phyloP scores from a whole-genome alignment of 92 coral and sea anemone genomes.

The Muricea muricata region DNA sequence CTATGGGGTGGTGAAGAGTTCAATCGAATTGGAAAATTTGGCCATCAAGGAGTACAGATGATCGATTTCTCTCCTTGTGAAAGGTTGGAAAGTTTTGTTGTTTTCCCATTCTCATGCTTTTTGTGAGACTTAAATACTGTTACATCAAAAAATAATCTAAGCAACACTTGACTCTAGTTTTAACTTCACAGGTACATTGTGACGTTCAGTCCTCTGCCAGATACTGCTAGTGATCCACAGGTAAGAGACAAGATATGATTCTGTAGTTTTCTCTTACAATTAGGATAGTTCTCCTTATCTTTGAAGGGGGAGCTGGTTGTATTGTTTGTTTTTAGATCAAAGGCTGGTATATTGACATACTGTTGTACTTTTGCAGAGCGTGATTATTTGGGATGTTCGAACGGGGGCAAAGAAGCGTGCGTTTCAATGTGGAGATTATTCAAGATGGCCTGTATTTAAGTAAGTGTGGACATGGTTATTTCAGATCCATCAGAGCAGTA shows the following conservation, averaged over 20 bases:
- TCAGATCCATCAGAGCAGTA: too few species aligned
- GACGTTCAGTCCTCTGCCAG: constrained; percentile 93
- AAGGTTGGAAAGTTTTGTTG: constrained; percentile 58
- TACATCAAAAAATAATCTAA: background rate
- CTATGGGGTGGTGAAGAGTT: constrained; percentile 99
- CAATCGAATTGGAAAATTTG: constrained; percentile 85
- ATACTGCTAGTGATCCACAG: constrained; percentile 93
- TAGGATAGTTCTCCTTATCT: too few species aligned
- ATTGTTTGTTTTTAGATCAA: too few species aligned
- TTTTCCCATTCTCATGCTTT: background rate
- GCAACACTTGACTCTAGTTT: too few species aligned
- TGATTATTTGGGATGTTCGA: constrained; percentile 96
- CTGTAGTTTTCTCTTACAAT: background rate
- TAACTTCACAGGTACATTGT: constrained; percentile 78
- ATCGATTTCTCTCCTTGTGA: constrained; percentile 99
- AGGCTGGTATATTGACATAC: background rate
- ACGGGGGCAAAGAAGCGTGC: constrained; percentile 91
- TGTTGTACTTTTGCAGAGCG: constrained; percentile 64
- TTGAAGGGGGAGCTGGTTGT: too few species aligned
- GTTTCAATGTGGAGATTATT: constrained; percentile 88
- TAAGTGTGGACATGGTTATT: constrained; percentile 33
- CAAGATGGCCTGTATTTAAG: constrained; percentile 99
- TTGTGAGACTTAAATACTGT: background rate
- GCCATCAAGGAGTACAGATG: constrained; percentile 96
- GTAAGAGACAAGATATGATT: constrained; percentile 50